Evolutionary conservation across 2,113 vertebrate species (phyloP).

Genomic region (mouse (Mus musculus)): GRCm39 chr2:127244001-127244500

Average conservation of each 20-base stretch:
- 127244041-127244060: not conserved
- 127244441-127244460: not conserved
- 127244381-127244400: not conserved
- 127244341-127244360: too few species aligned
- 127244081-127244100: not conserved
- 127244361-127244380: not conserved
- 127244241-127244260: not conserved
- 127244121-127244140: too few species aligned
- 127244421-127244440: not conserved
- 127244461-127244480: too few species aligned
- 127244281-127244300: not conserved
- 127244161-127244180: not conserved
- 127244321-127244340: not conserved
- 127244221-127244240: not conserved
- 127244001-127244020: not conserved
- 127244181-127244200: not conserved
- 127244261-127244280: not conserved
- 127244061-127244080: not conserved
- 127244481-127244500: too few species aligned
- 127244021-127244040: not conserved
- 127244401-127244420: not conserved
- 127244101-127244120: not conserved
- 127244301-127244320: not conserved
- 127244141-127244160: too few species aligned
- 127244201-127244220: not conserved